Evolutionary conservation across 2,888 invertebrate genomes (phyloP).

Genomic region (Pecten maximus): DNA sequence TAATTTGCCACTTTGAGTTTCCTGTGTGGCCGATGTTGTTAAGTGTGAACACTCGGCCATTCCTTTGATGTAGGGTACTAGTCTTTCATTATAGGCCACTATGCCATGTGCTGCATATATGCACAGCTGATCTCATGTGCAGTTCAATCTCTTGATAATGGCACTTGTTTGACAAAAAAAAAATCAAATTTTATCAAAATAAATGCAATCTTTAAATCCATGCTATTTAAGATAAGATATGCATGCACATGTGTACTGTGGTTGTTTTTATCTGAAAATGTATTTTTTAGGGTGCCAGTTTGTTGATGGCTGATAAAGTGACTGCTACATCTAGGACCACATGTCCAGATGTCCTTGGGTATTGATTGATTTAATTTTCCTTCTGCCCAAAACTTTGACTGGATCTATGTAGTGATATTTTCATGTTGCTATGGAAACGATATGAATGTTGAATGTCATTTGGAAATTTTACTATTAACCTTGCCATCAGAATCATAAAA

Average conservation of each 20-base stretch:
- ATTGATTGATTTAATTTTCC: background rate
- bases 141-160: background rate
- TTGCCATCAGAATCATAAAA: no score
- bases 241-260: constrained; percentile 33
- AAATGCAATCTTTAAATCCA: background rate
- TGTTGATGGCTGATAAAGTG: background rate
- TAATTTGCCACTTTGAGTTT: constrained; percentile 19
- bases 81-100: background rate
- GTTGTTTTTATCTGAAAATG: background rate
- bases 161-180: constrained; percentile 3
- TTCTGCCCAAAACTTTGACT: background rate
- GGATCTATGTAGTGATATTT: no score
- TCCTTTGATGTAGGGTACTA: background rate
- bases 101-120: background rate
- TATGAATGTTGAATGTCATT: no score
- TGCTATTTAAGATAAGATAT: constrained; percentile 17
- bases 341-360: background rate
- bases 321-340: background rate
- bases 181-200: background rate
- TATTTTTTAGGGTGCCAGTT: background rate
- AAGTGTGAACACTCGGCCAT: background rate
- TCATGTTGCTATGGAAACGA: no score
- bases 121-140: background rate
- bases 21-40: background rate
- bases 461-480: no score